Evolutionary conservation across 2,888 invertebrate species (phyloP).

Genomic region (Himalopsyche kuldschensis): DNA sequence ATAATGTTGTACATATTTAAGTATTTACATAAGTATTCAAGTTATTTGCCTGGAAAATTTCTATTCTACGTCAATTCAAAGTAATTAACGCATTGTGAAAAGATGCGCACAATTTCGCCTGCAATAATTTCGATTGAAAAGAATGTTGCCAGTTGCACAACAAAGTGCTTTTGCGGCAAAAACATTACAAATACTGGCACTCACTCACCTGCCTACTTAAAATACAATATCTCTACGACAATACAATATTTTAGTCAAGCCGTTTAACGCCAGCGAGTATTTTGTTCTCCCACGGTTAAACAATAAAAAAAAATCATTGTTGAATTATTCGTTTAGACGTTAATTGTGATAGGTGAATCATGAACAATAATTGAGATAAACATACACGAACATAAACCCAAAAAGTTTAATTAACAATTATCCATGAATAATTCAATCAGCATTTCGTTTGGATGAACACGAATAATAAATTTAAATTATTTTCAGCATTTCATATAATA

Average conservation of each 20-base stretch:
- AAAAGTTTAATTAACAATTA: too few species aligned
- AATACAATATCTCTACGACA: not conserved
- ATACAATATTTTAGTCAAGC: not conserved
- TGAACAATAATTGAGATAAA: too few species aligned
- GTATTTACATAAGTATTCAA: too few species aligned
- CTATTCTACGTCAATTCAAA: not conserved
- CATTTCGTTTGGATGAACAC: too few species aligned
- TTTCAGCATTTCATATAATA: too few species aligned
- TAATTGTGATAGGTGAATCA: not conserved
- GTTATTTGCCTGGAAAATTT: not conserved
- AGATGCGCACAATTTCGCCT: not conserved
- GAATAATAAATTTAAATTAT: too few species aligned
- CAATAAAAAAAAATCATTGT: not conserved
- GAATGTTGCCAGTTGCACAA: not conserved
- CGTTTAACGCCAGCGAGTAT: not conserved
- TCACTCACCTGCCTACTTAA: not conserved
- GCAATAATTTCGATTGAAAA: not conserved
- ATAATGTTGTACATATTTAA: too few species aligned
- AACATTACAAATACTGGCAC: not conserved
- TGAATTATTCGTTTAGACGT: not conserved
- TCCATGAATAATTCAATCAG: too few species aligned
- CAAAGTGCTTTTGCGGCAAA: not conserved
- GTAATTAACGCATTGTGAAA: not conserved
- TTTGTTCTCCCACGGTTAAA: not conserved
- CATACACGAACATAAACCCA: too few species aligned